These are phyloP conservation scores for Dolichoris vasculosae DNA, from an alignment of 1,140 invertebrate genomes.

Conservation along the genomic window DNA sequence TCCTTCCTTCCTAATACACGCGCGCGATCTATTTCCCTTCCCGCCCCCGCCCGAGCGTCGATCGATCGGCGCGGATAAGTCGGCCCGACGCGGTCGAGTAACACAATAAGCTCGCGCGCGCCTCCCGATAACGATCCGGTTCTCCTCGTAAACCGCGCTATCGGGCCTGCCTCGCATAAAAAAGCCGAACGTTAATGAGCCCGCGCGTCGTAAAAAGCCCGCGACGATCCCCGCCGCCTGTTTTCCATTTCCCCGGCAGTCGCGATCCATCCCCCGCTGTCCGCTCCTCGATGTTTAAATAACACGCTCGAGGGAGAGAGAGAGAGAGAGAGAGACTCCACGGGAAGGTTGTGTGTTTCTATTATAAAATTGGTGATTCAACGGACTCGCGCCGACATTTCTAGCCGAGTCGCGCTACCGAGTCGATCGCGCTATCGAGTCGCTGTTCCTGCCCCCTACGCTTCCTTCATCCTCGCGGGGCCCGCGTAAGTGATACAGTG, in stretches of 20 bases:
- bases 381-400: slow-evolving; percentile 66
- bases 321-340: neutral
- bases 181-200: slow-evolving; percentile 28
- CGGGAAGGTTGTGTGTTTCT: slow-evolving; percentile 58
- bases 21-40: neutral
- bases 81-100: neutral
- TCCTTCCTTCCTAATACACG: neutral
- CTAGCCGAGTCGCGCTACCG: slow-evolving; percentile 55
- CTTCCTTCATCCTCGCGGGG: slow-evolving; percentile 21
- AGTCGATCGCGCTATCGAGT: slow-evolving; percentile 64
- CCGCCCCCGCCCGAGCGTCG: neutral
- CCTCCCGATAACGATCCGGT: slow-evolving; percentile 36
- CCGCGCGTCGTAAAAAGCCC: slow-evolving; percentile 19
- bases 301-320: neutral
- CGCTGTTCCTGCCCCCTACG: slow-evolving; percentile 67
- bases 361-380: slow-evolving; percentile 74
- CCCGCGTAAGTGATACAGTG: neutral
- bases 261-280: slow-evolving; percentile 5
- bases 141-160: slow-evolving; percentile 19
- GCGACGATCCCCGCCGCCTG: too few relatives aligned
- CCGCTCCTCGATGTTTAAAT: slow-evolving; percentile 11
- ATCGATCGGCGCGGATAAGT: neutral
- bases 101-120: neutral
- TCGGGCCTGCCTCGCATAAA: slow-evolving; percentile 21
- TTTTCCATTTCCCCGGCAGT: neutral